These are phyloP conservation scores for Drosophila melanosoma DNA, from an alignment of 2,888 invertebrate species.

Conservation along the genomic window DNA sequence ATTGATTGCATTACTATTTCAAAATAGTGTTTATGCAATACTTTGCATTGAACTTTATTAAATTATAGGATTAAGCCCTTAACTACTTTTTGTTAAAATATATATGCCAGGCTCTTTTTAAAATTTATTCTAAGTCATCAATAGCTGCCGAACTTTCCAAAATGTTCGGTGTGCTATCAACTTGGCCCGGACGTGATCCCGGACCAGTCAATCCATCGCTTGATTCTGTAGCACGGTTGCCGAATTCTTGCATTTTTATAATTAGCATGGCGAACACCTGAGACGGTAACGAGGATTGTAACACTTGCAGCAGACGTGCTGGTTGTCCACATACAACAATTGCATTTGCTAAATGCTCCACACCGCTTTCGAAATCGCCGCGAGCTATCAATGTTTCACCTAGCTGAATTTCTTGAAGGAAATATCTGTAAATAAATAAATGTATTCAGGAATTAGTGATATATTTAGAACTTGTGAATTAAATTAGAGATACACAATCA, in stretches of 20 bases:
- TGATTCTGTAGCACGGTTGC: slow-evolving; percentile 78
- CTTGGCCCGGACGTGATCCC: slow-evolving; percentile 52
- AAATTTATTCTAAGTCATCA: slow-evolving; percentile 83
- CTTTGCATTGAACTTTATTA: slow-evolving; percentile 48
- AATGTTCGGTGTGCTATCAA: slow-evolving; percentile 67
- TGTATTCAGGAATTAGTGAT: not conserved
- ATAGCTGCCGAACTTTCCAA: slow-evolving; percentile 73
- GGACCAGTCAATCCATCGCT: slow-evolving; percentile 76
- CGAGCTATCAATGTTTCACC: slow-evolving; percentile 95
- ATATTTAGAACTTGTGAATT: not conserved
- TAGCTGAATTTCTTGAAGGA: slow-evolving; percentile 92
- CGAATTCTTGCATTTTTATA: slow-evolving; percentile 87
- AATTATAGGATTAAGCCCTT: slow-evolving; percentile 57
- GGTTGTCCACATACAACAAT: slow-evolving; percentile 98
- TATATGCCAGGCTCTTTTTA: slow-evolving; percentile 38
- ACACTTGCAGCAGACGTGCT: slow-evolving; percentile 84
- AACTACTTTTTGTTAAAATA: slow-evolving; percentile 58
- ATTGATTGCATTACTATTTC: slow-evolving; percentile 6
- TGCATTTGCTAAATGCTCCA: slow-evolving; percentile 98
- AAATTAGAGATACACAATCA: not conserved
- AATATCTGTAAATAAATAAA: slow-evolving; percentile 84
- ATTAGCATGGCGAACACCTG: slow-evolving; percentile 96
- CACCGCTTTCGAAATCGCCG: slow-evolving; percentile 95
- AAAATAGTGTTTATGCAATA: slow-evolving; percentile 50
- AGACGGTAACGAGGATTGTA: slow-evolving; percentile 98